Conservation (phyloP, 2,888 invertebrate genomes). For the Ennomos fuscantarius region DNA sequence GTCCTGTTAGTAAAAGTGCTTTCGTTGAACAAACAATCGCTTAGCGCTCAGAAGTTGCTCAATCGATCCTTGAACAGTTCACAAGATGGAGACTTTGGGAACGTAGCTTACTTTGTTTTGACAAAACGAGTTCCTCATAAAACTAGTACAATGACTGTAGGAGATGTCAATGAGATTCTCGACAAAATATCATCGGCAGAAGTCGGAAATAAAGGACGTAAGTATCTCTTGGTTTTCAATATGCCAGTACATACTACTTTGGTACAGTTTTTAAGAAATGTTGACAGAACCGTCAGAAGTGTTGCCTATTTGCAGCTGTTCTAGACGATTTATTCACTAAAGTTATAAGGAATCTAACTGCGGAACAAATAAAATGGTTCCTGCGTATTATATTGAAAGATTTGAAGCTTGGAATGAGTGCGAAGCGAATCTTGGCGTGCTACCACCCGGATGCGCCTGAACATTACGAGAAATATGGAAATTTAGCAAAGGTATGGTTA, state of each 20-base stretch:
- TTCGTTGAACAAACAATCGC: conserved; percentile 87
- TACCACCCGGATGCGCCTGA: conserved; percentile 93
- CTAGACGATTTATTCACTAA: conserved; percentile 85
- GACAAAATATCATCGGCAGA: conserved; percentile 90
- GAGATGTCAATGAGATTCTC: conserved; percentile 89
- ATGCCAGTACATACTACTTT: neutral
- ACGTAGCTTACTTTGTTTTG: conserved; percentile 90
- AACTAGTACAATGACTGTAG: conserved; percentile 85
- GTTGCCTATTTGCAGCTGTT: conserved; percentile 47
- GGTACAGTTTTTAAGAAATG: neutral
- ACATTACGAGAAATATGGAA: conserved; percentile 89
- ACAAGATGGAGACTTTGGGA: conserved; percentile 90
- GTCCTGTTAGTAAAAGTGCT: conserved; percentile 90
- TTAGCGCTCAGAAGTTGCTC: conserved; percentile 69
- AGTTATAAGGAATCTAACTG: conserved; percentile 88
- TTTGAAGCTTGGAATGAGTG: conserved; percentile 90
- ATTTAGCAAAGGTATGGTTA: conserved; percentile 88
- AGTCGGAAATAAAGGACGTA: conserved; percentile 85
- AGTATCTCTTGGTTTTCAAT: conserved; percentile 38
- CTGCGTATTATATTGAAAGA: conserved; percentile 95
- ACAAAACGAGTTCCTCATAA: conserved; percentile 77
- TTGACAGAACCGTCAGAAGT: neutral
- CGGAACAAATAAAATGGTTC: conserved; percentile 95
- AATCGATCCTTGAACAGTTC: conserved; percentile 78
- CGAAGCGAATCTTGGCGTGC: conserved; percentile 87